phyloP scores from a whole-genome alignment of 2,888 invertebrate genomes.

The Trissolcus japonicus region DNA sequence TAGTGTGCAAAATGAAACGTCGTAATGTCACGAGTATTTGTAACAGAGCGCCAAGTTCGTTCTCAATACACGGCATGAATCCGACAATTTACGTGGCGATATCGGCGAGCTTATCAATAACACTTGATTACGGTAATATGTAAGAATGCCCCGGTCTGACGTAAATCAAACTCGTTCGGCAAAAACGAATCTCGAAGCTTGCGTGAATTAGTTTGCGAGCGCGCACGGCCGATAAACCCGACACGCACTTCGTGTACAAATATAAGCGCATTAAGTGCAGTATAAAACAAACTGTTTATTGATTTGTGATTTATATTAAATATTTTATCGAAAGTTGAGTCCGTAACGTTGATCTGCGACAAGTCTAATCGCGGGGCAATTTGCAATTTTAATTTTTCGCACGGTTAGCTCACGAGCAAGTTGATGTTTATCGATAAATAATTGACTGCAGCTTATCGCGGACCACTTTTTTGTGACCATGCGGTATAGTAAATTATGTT shows the following conservation, averaged over 20 bases:
- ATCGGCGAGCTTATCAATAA: constrained; percentile 65
- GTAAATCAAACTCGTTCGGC: constrained; percentile 61
- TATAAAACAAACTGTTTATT: constrained; percentile 50
- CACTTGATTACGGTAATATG: constrained; percentile 66
- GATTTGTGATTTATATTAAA: constrained; percentile 51
- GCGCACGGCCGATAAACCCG: constrained; percentile 34
- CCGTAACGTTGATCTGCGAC: constrained; percentile 29
- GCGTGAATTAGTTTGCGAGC: constrained; percentile 41
- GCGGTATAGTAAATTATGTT: background rate
- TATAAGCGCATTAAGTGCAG: constrained; percentile 25
- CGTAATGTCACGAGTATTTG: too few species aligned
- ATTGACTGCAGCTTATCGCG: constrained; percentile 33
- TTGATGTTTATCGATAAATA: constrained; percentile 42
- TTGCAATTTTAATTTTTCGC: constrained; percentile 54
- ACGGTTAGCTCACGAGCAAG: constrained; percentile 21
- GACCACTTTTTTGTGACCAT: constrained; percentile 7
- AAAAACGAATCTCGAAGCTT: constrained; percentile 47
- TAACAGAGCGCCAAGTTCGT: background rate
- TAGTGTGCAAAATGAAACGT: too few species aligned
- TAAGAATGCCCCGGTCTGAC: constrained; percentile 55
- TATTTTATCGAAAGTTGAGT: constrained; percentile 42
- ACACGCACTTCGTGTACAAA: constrained; percentile 36
- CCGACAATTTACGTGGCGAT: constrained; percentile 59
- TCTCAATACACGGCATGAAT: constrained; percentile 11
- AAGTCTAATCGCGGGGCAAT: constrained; percentile 44